A percentile compares a stretch with the other conserved stretches of the same genome.
phyloP scores from a whole-genome alignment of 2,113 vertebrate genomes.

The Acrocephalus kingi region DNA sequence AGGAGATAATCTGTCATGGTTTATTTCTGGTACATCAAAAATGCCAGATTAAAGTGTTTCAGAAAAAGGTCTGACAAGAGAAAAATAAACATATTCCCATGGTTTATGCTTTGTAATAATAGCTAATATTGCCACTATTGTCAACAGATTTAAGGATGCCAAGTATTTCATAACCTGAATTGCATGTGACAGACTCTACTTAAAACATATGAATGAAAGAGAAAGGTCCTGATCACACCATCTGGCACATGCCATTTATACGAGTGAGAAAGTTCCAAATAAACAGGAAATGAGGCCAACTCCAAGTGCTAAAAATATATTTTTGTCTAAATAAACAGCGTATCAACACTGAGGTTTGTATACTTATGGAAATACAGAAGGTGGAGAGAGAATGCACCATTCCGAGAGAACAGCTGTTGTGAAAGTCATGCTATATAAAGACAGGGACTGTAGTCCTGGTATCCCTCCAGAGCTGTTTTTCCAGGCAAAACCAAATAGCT shows the following conservation, averaged over 20 bases:
- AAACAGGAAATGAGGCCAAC: not conserved
- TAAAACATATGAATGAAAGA: slow-evolving; percentile 6
- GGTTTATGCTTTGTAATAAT: not conserved
- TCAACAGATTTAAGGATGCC: not conserved
- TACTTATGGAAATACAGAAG: not conserved
- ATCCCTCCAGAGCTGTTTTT: not conserved
- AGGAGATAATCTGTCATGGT: not conserved
- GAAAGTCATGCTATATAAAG: not conserved
- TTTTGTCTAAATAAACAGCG: not conserved
- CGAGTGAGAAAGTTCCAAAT: not conserved
- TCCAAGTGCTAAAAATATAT: not conserved
- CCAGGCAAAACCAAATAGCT: not conserved
- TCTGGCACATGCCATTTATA: not conserved
- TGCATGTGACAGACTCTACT: not conserved
- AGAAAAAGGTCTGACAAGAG: not conserved
- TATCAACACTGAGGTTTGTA: not conserved
- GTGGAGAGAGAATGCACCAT: not conserved
- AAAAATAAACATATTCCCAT: not conserved
- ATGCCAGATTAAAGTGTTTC: not conserved
- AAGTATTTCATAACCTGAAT: not conserved
- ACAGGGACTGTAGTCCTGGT: not conserved
- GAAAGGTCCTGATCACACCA: not conserved
- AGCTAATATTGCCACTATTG: not conserved
- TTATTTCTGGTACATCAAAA: not conserved
- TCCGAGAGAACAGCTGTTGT: not conserved